Evolutionary conservation across 2,888 invertebrate genomes (phyloP), one percentile per base, ranked within the genome.

Genomic region (Cantharis rufa): DNA sequence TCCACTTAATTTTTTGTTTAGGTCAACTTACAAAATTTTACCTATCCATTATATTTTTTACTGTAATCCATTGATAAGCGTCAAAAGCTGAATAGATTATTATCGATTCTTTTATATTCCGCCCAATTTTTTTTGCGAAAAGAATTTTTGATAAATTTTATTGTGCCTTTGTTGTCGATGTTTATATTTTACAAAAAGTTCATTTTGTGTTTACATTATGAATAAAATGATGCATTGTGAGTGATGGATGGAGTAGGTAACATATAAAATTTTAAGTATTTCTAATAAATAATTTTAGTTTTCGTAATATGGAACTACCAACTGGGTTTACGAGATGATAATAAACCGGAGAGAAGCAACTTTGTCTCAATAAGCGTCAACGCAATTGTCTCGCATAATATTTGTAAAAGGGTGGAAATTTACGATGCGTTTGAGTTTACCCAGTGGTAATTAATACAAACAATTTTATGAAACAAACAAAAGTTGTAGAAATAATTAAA

Each of bases 1-100:
- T 66, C 73, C 76, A 72, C 70, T 76, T 48, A 66, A 11, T 72
- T 71, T 71, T 76, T 74, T 61, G 32, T 24, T 32, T 32, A 16
- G 18, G 69, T 62, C 61, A 62, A 24, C 15, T 18, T 66, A 66
- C 73, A 62, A 62, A 72, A 24, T 70, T 72, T 69, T 62, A 73
- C 76, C 70, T 70, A 77, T 77, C 73, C 71, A 77, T 77, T 77
- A 72, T 70, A 72, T 61, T 77, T 76, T 72, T 73, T 77, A 70
- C 62, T 71, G 15, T 28, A 71, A 77, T 64, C 76, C 73, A 73
- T 77, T 70, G 62, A 63, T 32, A 62, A 62, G 32, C 48, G 76
- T 70, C 73, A 77, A 28, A 70, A 70, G 73, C 15, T 68, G 70
- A 73, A 77, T 72, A 48, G 48, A 48, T 48, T 48, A 48, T 48